Evolutionary conservation across 2,113 vertebrate genomes (phyloP).

Genomic region (Dicaeum eximium): DNA sequence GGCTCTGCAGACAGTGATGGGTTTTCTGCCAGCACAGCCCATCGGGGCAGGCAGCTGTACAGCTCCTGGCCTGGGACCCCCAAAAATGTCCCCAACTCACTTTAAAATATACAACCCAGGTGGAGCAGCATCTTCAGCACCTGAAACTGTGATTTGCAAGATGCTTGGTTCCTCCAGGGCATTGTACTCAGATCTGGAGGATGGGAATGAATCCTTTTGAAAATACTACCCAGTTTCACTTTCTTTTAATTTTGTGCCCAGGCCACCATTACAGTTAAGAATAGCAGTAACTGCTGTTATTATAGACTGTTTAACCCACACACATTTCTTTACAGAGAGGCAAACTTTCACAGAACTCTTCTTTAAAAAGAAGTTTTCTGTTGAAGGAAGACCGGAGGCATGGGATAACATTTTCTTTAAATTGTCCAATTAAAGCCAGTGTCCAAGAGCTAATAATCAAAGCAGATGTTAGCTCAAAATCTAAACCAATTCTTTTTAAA

Average conservation of each 20-base stretch:
- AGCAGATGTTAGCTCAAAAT: conserved; percentile 34
- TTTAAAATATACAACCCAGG: neutral
- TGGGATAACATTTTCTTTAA: neutral
- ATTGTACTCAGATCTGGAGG: neutral
- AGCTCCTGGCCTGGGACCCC: neutral
- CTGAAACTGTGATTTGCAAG: neutral
- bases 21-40: neutral
- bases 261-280: neutral
- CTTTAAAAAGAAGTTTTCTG: neutral
- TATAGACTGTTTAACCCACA: neutral
- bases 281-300: neutral
- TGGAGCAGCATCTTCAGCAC: neutral
- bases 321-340: neutral
- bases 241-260: neutral
- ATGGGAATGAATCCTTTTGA: neutral
- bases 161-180: neutral
- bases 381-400: neutral
- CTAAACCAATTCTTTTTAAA: conserved; percentile 53
- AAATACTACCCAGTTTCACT: neutral
- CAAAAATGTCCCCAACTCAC: neutral
- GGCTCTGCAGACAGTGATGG: neutral
- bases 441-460: conserved; percentile 16
- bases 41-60: neutral
- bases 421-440: conserved; percentile 31
- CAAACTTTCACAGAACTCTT: neutral